Conservation (phyloP, 2,797 vertebrate species). For the Pangasius sanitwongsei region DNA sequence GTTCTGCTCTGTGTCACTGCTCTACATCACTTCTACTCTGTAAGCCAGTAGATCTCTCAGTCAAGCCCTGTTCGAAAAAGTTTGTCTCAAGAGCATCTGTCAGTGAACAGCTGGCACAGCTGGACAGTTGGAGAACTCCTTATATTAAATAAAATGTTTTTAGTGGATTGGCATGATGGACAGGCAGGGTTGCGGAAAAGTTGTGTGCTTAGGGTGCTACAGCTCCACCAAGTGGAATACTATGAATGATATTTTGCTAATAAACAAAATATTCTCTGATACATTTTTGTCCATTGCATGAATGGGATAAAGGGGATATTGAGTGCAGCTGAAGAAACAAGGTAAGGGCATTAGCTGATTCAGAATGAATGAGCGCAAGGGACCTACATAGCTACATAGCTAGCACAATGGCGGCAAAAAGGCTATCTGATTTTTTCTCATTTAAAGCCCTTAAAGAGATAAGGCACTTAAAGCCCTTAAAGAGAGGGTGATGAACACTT, state of each 20-base stretch:
- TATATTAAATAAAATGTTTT: not conserved
- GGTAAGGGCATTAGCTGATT: not conserved
- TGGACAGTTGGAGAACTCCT: conserved; percentile 4
- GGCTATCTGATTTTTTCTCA: not conserved
- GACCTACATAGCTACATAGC: not conserved
- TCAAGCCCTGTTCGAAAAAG: not conserved
- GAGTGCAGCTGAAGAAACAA: not conserved
- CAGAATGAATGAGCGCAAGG: not conserved
- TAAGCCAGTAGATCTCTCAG: not conserved
- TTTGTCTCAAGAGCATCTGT: not conserved
- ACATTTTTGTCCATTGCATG: not conserved
- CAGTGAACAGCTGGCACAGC: not conserved
- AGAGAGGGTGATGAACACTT: not conserved
- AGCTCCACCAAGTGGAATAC: conserved; percentile 30
- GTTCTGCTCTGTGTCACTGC: conserved; percentile 22
- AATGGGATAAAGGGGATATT: not conserved
- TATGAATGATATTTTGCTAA: not conserved
- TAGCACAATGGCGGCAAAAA: not conserved
- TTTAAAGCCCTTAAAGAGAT: not conserved
- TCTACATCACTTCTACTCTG: not conserved
- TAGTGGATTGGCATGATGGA: not conserved
- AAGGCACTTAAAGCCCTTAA: not conserved
- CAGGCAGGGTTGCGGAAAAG: not conserved
- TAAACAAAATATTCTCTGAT: not conserved
- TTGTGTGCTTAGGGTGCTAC: not conserved